phyloP scores from a whole-genome alignment of 1,140 invertebrate genomes.

The Telenomus remus region DNA sequence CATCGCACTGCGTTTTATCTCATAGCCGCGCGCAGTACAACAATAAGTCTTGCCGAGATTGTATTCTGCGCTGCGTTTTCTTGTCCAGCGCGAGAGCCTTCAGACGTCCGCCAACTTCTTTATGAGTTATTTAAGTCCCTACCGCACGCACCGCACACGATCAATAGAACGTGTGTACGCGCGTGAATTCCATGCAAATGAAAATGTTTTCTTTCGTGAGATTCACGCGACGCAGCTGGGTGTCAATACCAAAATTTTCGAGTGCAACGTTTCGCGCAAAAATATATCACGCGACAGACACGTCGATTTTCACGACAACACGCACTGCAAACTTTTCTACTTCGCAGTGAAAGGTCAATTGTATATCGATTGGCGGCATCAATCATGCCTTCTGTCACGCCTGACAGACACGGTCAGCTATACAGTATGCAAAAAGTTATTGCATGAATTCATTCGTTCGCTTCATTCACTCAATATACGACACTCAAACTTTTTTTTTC shows the following conservation, averaged over 20 bases:
- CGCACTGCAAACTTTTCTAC: conserved; percentile 45
- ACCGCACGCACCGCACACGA: neutral
- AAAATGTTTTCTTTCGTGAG: conserved; percentile 31
- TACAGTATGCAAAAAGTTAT: conserved; percentile 44
- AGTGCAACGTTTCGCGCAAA: conserved; percentile 50
- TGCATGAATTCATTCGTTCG: conserved; percentile 47
- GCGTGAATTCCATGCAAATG: conserved; percentile 20
- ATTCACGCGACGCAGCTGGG: conserved; percentile 36
- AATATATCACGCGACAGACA: conserved; percentile 19
- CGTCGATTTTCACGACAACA: conserved; percentile 18
- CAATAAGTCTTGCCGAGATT: conserved; percentile 53
- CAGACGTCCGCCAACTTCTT: neutral
- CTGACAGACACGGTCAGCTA: conserved; percentile 61
- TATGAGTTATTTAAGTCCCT: too few species aligned
- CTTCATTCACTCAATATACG: conserved; percentile 32
- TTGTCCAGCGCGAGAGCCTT: neutral
- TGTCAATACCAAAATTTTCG: conserved; percentile 33
- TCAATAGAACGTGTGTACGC: neutral
- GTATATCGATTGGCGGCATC: conserved; percentile 56
- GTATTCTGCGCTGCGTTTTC: conserved; percentile 27
- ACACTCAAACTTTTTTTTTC: conserved; percentile 25
- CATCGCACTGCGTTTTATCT: conserved; percentile 38
- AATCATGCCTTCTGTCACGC: conserved; percentile 53
- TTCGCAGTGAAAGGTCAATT: conserved; percentile 21
- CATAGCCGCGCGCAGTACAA: conserved; percentile 23